These are phyloP conservation scores for Paguma larvata DNA, from an alignment of 2,797 vertebrate species.

Conservation along the genomic window DNA sequence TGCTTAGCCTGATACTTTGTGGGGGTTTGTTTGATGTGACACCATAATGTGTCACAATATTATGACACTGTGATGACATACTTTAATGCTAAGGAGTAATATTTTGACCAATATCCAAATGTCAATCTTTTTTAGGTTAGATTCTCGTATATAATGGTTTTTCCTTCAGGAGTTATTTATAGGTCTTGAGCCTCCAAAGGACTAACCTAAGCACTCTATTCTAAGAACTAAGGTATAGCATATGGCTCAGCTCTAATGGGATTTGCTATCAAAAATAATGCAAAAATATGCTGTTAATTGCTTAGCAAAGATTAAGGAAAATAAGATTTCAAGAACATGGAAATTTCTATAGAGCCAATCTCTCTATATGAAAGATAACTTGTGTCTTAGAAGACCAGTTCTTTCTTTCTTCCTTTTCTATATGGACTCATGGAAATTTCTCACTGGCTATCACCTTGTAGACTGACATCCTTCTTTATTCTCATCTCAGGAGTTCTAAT, in stretches of 20 bases:
- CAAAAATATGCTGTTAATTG: constrained; percentile 38
- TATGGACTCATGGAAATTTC: not conserved
- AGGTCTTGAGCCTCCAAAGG: constrained; percentile 63
- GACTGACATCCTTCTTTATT: constrained; percentile 6
- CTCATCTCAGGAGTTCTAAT: not conserved
- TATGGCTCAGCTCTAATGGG: constrained; percentile 68
- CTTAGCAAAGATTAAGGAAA: constrained; percentile 46
- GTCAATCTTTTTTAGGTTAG: constrained; percentile 58
- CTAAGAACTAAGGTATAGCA: constrained; percentile 63
- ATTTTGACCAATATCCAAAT: constrained; percentile 81
- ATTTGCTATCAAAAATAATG: constrained; percentile 66
- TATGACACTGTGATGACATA: constrained; percentile 37
- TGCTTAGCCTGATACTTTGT: not conserved
- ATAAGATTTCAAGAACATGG: constrained; percentile 11
- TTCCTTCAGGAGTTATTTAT: constrained; percentile 75
- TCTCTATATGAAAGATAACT: not conserved
- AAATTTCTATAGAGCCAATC: not conserved
- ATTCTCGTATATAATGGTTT: constrained; percentile 53
- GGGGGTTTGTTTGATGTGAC: constrained; percentile 24
- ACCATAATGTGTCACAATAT: constrained; percentile 70
- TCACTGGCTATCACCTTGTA: not conserved
- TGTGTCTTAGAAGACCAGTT: not conserved
- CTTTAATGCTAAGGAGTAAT: constrained; percentile 62
- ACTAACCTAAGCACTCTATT: constrained; percentile 67
- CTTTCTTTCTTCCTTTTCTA: not conserved